Conservation (phyloP, 2,888 invertebrate genomes). For the Orthonychiurus folsomi region DNA sequence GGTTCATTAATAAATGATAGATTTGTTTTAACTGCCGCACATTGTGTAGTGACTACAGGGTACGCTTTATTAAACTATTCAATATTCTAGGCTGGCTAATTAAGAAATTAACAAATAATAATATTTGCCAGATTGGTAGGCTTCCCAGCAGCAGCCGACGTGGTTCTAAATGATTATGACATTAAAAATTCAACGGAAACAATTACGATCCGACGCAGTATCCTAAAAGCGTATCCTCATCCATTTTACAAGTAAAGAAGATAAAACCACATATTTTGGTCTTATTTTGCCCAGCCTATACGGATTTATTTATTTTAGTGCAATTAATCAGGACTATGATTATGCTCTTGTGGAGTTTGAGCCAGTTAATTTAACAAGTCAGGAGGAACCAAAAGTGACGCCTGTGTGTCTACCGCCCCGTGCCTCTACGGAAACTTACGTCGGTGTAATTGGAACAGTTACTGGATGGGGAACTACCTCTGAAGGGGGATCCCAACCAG, state of each 20-base stretch:
- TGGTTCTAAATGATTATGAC: conserved; percentile 34
- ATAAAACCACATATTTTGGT: background rate
- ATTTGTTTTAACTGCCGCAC: conserved; percentile 25
- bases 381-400: conserved; percentile 25
- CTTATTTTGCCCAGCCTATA: background rate
- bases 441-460: conserved; percentile 27
- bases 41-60: conserved; percentile 26
- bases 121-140: conserved; percentile 17
- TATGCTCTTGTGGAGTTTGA: conserved; percentile 30
- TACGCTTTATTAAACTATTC: too few relatives aligned
- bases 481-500: conserved; percentile 29
- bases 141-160: conserved; percentile 29
- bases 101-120: background rate
- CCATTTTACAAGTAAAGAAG: conserved; percentile 36
- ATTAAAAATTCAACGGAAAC: conserved; percentile 26
- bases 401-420: conserved; percentile 34
- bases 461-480: conserved; percentile 28
- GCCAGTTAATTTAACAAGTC: conserved; percentile 23
- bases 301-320: conserved; percentile 15
- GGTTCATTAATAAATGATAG: conserved; percentile 28
- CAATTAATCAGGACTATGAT: conserved; percentile 35
- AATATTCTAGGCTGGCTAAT: too few relatives aligned
- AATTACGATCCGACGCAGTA: conserved; percentile 20
- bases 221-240: conserved; percentile 27
- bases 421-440: conserved; percentile 16